A percentile compares a stretch with the other conserved stretches of the same genome.
Evolutionary conservation across 2,113 vertebrate species (phyloP).

Genomic region (Sinocyclocheilus grahami): DNA sequence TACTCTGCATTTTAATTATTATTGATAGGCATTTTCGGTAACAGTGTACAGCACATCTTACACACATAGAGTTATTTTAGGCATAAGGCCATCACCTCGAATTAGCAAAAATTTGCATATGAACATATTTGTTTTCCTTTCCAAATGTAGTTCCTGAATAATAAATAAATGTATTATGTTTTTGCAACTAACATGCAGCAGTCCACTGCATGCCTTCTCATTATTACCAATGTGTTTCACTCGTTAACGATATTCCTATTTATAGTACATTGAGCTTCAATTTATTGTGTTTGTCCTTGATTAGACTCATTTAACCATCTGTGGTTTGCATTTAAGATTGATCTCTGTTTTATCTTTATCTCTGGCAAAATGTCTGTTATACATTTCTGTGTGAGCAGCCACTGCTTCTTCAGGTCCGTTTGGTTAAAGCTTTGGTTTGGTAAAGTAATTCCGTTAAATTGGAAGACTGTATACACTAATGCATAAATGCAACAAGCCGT

Average conservation of each 20-base stretch:
- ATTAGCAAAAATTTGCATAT: not conserved
- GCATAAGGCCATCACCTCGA: not conserved
- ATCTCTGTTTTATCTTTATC: too few relatives aligned
- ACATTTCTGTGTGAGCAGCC: too few relatives aligned
- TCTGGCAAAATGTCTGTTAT: too few relatives aligned
- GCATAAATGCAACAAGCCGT: too few relatives aligned
- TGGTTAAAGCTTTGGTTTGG: too few relatives aligned
- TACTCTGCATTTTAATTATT: not conserved
- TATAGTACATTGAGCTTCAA: not conserved
- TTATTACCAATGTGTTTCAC: not conserved
- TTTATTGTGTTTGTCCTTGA: not conserved
- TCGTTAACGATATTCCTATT: not conserved
- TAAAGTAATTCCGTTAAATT: too few relatives aligned
- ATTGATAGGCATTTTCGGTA: not conserved
- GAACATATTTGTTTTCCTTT: not conserved
- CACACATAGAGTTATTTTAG: not conserved
- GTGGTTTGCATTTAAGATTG: too few relatives aligned
- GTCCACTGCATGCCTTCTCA: not conserved
- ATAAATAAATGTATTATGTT: not conserved
- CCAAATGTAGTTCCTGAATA: not conserved
- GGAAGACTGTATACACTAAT: too few relatives aligned
- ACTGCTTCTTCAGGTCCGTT: too few relatives aligned
- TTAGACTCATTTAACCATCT: too few relatives aligned
- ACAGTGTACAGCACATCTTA: not conserved
- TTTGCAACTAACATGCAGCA: not conserved